phyloP scores from a whole-genome alignment of 2,797 vertebrate species.

The Anomalospiza imberbis region DNA sequence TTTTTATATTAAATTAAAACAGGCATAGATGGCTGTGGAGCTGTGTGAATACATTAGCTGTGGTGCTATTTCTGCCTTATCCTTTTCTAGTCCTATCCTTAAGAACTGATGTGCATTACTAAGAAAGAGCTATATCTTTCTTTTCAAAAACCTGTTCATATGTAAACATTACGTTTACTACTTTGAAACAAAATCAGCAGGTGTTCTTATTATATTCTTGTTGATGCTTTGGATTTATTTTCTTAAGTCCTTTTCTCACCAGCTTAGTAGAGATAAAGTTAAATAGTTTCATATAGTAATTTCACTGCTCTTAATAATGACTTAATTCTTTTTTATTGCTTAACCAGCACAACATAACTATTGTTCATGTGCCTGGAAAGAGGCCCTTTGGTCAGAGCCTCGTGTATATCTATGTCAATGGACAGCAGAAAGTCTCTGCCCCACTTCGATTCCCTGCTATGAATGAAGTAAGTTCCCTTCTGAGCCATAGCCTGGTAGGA shows the following conservation, averaged over 20 bases:
- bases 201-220: neutral
- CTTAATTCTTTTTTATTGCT: conserved; percentile 25
- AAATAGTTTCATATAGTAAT: neutral
- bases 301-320: neutral
- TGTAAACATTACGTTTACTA: neutral
- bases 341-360: conserved; percentile 89
- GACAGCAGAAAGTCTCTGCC: conserved; percentile 91
- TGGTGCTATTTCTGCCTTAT: neutral
- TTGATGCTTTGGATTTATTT: neutral
- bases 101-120: neutral
- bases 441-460: conserved; percentile 91
- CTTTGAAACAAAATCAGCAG: neutral
- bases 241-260: neutral
- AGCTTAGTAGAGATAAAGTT: neutral
- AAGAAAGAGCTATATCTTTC: neutral
- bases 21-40: neutral
- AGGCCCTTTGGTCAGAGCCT: conserved; percentile 96
- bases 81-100: neutral
- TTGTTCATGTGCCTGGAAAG: conserved; percentile 94
- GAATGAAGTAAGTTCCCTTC: conserved; percentile 86
- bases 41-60: neutral
- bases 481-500: neutral
- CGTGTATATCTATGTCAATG: conserved; percentile 93
- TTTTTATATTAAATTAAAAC: neutral
- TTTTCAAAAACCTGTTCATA: neutral